phyloP scores from a whole-genome alignment of 2,888 invertebrate genomes.

The Morpho helenor region DNA sequence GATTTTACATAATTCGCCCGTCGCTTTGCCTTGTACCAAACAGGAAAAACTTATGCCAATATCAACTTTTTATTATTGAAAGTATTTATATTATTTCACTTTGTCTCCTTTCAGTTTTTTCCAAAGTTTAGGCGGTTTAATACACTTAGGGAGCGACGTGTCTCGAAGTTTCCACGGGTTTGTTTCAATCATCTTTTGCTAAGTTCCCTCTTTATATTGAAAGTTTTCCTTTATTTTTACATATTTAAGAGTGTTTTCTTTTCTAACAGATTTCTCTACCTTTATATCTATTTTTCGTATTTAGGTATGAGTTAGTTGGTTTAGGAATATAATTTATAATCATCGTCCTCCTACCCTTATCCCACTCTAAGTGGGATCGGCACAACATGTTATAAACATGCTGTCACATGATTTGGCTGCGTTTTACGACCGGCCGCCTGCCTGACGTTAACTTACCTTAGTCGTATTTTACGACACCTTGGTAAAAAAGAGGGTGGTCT shows the following conservation, averaged over 20 bases:
- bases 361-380: too few relatives aligned
- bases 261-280: slow-evolving; percentile 14
- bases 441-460: too few relatives aligned
- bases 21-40: slow-evolving; percentile 30
- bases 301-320: not conserved
- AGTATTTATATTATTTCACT: slow-evolving; percentile 75
- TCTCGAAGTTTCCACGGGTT: slow-evolving; percentile 49
- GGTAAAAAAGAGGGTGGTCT: too few relatives aligned
- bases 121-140: slow-evolving; percentile 65
- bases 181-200: slow-evolving; percentile 70
- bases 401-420: too few relatives aligned
- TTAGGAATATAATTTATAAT: not conserved
- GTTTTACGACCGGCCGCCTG: too few relatives aligned
- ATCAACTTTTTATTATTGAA: slow-evolving; percentile 74
- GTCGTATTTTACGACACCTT: too few relatives aligned
- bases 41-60: slow-evolving; percentile 44
- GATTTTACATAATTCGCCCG: too few relatives aligned
- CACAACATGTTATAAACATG: too few relatives aligned
- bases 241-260: slow-evolving; percentile 22
- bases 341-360: too few relatives aligned
- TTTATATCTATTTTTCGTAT: not conserved
- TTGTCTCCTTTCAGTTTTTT: slow-evolving; percentile 65
- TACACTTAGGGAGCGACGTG: slow-evolving; percentile 71
- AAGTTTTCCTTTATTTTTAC: slow-evolving; percentile 27
- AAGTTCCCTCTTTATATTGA: slow-evolving; percentile 45